Evolutionary conservation across 2,113 vertebrate genomes (phyloP), one percentile per base, ranked within the genome.

Genomic region (Brachyhypopomus occidentalis): DNA sequence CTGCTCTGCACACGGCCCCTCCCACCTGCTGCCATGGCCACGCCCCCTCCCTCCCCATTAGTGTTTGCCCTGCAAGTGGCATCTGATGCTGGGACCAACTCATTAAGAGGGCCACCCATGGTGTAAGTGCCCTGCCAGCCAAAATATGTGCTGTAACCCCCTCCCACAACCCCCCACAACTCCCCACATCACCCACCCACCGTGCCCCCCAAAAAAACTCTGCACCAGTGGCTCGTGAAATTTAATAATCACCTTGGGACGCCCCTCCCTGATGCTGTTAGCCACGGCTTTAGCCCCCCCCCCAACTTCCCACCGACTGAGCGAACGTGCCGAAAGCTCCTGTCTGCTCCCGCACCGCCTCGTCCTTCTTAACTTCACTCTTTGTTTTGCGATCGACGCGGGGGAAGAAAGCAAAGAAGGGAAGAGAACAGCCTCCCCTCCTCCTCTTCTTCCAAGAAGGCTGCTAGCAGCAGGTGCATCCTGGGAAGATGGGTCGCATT

Each of bases 181-280:
- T 52, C 56, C 25, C 9, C 7, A 34, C 80, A 16, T n/a, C 20
- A 20, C 56, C 52, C 56, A 25, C 55, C 34, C 74, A 48, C 78
- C 52, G 30, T 22, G 48, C 58, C 60, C 56, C 64, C 34, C 17
- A 34, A 34, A 66, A 45, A 70, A 81, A 79, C 38, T 80, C 73
- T 80, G 80, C 80, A 84, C 77, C 77, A 82, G 22, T 59, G 77
- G 72, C 67, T 86, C 77, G 82, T 84, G 77, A 86, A 84, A 84
- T 84, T 86, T 82, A 82, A 80, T 80, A 84, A 82, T 83, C 81
- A 80, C 70, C 77, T 80, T 45, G 77, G 73, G 62, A 80, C 77
- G 60, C 60, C 62, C 45, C 56, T 69, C 60, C 19, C 38, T n/a
- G 38, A 71, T 64, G n/a, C 60, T 30, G 60, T 83, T 69, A 73